Evolutionary conservation across 1,140 invertebrate genomes (phyloP), one percentile per base, ranked within the genome.

Genomic region (Dendroctonus ponderosae): DNA sequence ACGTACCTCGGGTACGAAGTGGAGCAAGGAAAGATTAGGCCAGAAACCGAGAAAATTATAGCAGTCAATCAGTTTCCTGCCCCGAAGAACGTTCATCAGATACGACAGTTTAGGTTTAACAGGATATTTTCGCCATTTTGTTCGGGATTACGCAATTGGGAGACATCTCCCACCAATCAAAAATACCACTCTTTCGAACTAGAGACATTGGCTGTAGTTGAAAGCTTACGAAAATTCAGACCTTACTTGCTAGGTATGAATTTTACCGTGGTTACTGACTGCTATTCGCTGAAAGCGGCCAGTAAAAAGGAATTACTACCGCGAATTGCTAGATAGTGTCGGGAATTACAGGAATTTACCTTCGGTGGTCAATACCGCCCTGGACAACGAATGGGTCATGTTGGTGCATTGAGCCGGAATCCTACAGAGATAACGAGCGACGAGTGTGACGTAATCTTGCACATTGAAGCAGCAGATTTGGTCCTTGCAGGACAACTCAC

Each of bases 121-220:
- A 11, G 50, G 63, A 39, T 69, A 61, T 58, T 69, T 69, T 48
- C 44, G 63, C 12, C 38, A 66, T 5, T 66, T 69, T 56, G 50
- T 69, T 48, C 38, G 43, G 49, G 56, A 66, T 38, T 69, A 50
- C 51, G 66, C 37, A 69, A 56, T 39, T 46, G 50, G 12, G 43
- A 69, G 37, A 69, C 67, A 12, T 44, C 42, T 6, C 48, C 51
- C 2, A 67, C 62, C 15, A 72, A 77, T 67, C 7, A 52, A 14
- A 68, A 72, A 52, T 77, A 79, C 69, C 74, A 78, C 67, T 78
- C 74, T 0, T 79, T 77, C 46, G 77, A 79, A 43, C 40, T 79
- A 0, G 75, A 80, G 44, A 78, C 74, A 0, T 38, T 81, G 5
- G 78, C 77, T 0, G 75, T 80, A 0, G 75, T 79, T 9, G 64